Evolutionary conservation across 2,888 invertebrate species (phyloP).

Genomic region (Neoaliturus tenellus): DNA sequence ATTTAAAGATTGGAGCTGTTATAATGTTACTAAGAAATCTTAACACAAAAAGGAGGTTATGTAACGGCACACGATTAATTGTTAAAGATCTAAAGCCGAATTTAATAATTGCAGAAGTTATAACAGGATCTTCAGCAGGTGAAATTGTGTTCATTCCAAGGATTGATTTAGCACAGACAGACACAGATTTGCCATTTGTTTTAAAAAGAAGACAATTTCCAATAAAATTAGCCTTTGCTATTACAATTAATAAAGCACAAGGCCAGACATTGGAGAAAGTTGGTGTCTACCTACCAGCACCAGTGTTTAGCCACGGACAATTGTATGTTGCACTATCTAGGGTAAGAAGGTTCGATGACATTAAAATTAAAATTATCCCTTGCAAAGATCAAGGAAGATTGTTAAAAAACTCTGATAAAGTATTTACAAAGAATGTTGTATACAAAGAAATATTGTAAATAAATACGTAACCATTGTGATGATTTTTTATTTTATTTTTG

Average conservation of each 20-base stretch:
- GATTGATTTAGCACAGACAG: background rate
- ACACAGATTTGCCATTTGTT: background rate
- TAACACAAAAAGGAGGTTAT: constrained; percentile 15
- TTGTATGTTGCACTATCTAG: too few species aligned
- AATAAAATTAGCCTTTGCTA: background rate
- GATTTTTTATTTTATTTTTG: too few species aligned
- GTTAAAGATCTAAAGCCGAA: constrained; percentile 3
- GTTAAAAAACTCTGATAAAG: too few species aligned
- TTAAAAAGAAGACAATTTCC: background rate
- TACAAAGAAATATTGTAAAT: too few species aligned
- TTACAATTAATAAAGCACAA: constrained; percentile 7
- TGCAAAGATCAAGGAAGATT: too few species aligned
- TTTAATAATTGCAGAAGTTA: background rate
- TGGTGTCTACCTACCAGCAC: background rate
- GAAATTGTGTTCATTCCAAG: constrained; percentile 3
- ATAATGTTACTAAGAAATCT: constrained; percentile 61
- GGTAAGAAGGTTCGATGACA: too few species aligned
- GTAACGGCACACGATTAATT: constrained; percentile 38
- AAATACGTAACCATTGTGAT: too few species aligned
- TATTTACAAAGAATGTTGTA: too few species aligned
- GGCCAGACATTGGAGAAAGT: constrained; percentile 1
- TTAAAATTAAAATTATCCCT: too few species aligned
- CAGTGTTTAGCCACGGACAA: too few species aligned
- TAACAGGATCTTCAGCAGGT: constrained; percentile 15
- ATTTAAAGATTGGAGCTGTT: constrained; percentile 63